A percentile compares a stretch with the other conserved stretches of the same genome.
These are phyloP conservation scores for Vollenhovia emeryi DNA, from an alignment of 1,140 invertebrate genomes.

Conservation along the genomic window DNA sequence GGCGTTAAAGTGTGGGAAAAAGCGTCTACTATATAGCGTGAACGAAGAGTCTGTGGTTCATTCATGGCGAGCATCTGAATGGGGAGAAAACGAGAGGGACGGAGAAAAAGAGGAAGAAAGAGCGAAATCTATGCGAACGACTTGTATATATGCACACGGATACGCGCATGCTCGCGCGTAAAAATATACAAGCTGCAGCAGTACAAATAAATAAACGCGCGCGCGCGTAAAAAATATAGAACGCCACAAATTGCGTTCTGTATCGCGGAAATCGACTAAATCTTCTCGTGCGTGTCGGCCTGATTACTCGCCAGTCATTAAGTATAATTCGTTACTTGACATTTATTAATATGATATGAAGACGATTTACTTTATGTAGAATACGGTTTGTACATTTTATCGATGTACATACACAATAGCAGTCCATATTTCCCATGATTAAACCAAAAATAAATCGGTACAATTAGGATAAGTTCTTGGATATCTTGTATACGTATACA, in stretches of 20 bases:
- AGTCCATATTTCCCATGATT: neutral
- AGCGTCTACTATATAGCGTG: slow-evolving; percentile 68
- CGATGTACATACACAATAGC: neutral
- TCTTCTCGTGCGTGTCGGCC: neutral
- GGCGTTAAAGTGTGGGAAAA: slow-evolving; percentile 70
- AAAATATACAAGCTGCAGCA: neutral
- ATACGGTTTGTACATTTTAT: neutral
- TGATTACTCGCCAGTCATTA: neutral
- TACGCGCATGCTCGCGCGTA: neutral
- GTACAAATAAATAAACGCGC: slow-evolving; percentile 28
- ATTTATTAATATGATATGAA: too few relatives aligned
- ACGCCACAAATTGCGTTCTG: neutral
- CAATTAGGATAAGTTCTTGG: neutral
- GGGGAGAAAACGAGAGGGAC: slow-evolving; percentile 73
- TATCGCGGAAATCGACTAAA: neutral
- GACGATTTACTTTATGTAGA: neutral
- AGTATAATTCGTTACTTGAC: neutral
- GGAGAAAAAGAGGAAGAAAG: slow-evolving; percentile 2
- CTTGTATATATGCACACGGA: slow-evolving; percentile 29
- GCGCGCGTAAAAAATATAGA: neutral
- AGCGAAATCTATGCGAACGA: slow-evolving; percentile 54
- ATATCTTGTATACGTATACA: neutral
- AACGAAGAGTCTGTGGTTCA: slow-evolving; percentile 77
- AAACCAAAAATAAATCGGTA: neutral
- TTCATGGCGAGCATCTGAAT: slow-evolving; percentile 79